phyloP scores from a whole-genome alignment of 1,140 invertebrate species.

The Drosophila guanche region DNA sequence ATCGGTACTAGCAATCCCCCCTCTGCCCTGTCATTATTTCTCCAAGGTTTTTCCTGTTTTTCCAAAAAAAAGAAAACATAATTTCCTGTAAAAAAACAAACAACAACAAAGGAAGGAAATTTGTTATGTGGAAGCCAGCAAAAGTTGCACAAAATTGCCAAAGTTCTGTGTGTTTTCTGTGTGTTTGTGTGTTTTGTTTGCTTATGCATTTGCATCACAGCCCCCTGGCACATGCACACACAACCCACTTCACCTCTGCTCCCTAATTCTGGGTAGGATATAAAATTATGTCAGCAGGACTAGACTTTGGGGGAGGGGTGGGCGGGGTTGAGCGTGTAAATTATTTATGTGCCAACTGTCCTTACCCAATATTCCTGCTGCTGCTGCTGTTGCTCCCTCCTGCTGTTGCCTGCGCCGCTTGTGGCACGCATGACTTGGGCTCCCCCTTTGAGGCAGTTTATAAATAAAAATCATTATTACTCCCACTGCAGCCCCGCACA shows the following conservation, averaged over 20 bases:
- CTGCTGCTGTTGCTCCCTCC: not conserved
- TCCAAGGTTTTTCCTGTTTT: slow-evolving; percentile 45
- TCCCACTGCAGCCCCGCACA: slow-evolving; percentile 3
- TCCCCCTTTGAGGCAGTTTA: slow-evolving; percentile 49
- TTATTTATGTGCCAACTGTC: slow-evolving; percentile 78
- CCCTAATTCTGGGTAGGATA: slow-evolving; percentile 29
- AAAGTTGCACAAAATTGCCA: slow-evolving; percentile 73
- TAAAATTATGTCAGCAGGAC: slow-evolving; percentile 72
- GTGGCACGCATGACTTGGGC: slow-evolving; percentile 55
- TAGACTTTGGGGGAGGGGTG: slow-evolving; percentile 20
- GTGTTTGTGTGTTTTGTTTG: slow-evolving; percentile 32
- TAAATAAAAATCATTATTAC: slow-evolving; percentile 76
- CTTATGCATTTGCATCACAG: slow-evolving; percentile 46
- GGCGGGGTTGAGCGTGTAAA: slow-evolving; percentile 55
- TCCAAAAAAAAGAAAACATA: slow-evolving; percentile 33
- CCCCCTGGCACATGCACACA: slow-evolving; percentile 7
- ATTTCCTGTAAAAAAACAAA: slow-evolving; percentile 45
- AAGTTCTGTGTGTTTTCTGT: slow-evolving; percentile 41
- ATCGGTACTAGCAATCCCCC: not conserved
- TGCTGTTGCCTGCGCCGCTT: not conserved
- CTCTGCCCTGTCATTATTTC: not conserved
- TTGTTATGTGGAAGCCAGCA: slow-evolving; percentile 51
- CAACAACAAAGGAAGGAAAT: slow-evolving; percentile 43
- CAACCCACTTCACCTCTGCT: slow-evolving; percentile 7
- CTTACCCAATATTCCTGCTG: slow-evolving; percentile 22